phyloP scores from a whole-genome alignment of 37 sponge, comb jelly and placozoan genomes.

The Halichondria panicea region DNA sequence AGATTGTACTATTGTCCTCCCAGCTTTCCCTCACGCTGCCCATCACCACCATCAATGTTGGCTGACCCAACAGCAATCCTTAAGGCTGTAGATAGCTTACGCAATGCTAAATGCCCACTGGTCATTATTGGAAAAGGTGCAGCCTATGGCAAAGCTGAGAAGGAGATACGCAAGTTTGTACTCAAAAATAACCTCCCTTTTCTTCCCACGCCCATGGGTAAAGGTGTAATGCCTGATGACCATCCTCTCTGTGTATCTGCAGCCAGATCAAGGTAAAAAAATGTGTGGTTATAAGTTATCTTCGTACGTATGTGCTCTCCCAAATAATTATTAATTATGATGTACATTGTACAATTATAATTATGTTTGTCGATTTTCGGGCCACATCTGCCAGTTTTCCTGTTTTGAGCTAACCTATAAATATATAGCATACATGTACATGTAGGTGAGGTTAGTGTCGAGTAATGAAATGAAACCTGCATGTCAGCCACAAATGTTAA shows the following conservation, averaged over 20 bases:
- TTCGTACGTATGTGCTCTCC: too few relatives aligned
- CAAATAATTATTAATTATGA: too few relatives aligned
- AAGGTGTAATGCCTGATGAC: constrained; percentile 83
- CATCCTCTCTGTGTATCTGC: constrained; percentile 88
- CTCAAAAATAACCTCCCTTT: constrained; percentile 66
- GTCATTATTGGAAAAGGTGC: constrained; percentile 92
- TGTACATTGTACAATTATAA: too few relatives aligned
- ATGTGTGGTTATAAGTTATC: background rate
- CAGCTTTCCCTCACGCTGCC: constrained; percentile 43
- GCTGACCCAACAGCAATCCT: constrained; percentile 55
- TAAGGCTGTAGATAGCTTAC: constrained; percentile 35
- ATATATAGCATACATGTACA: too few relatives aligned
- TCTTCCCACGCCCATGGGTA: constrained; percentile 97
- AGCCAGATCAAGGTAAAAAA: constrained; percentile 77
- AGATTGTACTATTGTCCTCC: background rate
- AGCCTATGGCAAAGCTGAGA: constrained; percentile 70
- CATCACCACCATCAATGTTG: constrained; percentile 56
- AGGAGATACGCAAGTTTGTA: constrained; percentile 50
- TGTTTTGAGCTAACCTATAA: too few relatives aligned
- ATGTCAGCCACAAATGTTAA: too few relatives aligned
- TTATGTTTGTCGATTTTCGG: too few relatives aligned
- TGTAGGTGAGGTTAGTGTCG: too few relatives aligned
- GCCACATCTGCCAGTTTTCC: too few relatives aligned
- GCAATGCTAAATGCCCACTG: constrained; percentile 58
- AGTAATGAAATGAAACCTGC: too few relatives aligned